Percentiles rank a stretch among this genome's conserved stretches.
These are phyloP conservation scores for Trididemnum miniatum DNA, from an alignment of 23 tunicate species.

Conservation along the genomic window DNA sequence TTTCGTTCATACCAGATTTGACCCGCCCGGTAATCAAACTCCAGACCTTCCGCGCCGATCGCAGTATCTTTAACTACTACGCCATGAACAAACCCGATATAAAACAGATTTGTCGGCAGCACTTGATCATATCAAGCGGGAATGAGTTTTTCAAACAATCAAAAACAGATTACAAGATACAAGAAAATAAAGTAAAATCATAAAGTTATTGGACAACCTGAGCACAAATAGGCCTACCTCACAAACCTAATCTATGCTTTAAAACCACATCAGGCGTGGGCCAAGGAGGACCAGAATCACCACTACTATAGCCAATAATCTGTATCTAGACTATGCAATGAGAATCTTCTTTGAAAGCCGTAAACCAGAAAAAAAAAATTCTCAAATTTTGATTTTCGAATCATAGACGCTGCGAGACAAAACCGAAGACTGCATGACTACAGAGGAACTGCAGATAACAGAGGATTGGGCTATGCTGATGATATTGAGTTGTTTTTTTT, in stretches of 20 bases:
- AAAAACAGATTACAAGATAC: neutral
- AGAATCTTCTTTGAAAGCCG: neutral
- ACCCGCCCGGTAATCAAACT: too few relatives aligned
- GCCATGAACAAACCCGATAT: too few relatives aligned
- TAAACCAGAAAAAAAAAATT: neutral
- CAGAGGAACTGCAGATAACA: neutral
- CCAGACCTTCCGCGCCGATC: too few relatives aligned
- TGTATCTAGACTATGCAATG: neutral
- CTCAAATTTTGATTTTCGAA: neutral
- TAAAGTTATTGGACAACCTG: neutral
- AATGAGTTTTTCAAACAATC: neutral
- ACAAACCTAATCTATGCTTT: too few relatives aligned
- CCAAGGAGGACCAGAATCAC: neutral
- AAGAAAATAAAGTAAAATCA: neutral
- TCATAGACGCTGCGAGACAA: neutral
- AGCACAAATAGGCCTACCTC: too few relatives aligned
- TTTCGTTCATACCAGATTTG: too few relatives aligned
- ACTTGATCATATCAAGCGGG: neutral
- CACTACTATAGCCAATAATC: neutral
- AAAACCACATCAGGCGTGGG: neutral
- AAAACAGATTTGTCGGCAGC: neutral
- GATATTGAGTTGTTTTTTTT: too few relatives aligned
- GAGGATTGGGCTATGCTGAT: neutral
- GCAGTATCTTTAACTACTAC: too few relatives aligned
- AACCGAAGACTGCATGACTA: neutral